phyloP scores from a whole-genome alignment of 2,888 invertebrate species.

The Adelphocoris suturalis region DNA sequence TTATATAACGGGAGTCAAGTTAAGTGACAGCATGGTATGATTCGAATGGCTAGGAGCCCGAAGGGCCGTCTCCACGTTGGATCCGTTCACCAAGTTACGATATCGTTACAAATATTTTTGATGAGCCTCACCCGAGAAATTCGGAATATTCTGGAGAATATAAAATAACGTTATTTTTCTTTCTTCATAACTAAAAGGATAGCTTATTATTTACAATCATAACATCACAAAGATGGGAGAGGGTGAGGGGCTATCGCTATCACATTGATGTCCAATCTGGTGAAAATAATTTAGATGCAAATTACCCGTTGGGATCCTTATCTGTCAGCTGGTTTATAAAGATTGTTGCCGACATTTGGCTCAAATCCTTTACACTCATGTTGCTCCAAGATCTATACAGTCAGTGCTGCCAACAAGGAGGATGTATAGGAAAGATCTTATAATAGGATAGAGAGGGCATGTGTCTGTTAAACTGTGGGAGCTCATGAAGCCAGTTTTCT shows the following conservation, averaged over 20 bases:
- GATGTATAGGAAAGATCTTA: too few species aligned
- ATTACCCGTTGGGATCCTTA: not conserved
- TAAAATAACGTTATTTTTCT: not conserved
- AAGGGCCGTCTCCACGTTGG: not conserved
- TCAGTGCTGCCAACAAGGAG: too few species aligned
- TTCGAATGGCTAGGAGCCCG: not conserved
- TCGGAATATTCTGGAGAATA: constrained; percentile 4
- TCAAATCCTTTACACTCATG: too few species aligned
- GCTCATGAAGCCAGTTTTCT: too few species aligned
- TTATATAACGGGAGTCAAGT: constrained; percentile 50
- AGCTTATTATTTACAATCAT: constrained; percentile 53
- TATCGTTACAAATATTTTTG: not conserved
- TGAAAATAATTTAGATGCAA: constrained; percentile 2
- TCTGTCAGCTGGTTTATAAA: not conserved
- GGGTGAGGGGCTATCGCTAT: not conserved
- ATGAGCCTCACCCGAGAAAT: not conserved
- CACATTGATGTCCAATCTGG: not conserved
- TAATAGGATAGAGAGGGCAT: too few species aligned
- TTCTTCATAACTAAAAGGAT: constrained; percentile 12
- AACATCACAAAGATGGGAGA: not conserved
- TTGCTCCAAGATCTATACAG: too few species aligned
- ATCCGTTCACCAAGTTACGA: not conserved
- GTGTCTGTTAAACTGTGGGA: too few species aligned
- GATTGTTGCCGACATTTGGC: too few species aligned
- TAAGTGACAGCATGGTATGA: not conserved